Base-by-base conservation (phyloP, 1,140 invertebrate genomes). In the Parapsyche elsis region DNA sequence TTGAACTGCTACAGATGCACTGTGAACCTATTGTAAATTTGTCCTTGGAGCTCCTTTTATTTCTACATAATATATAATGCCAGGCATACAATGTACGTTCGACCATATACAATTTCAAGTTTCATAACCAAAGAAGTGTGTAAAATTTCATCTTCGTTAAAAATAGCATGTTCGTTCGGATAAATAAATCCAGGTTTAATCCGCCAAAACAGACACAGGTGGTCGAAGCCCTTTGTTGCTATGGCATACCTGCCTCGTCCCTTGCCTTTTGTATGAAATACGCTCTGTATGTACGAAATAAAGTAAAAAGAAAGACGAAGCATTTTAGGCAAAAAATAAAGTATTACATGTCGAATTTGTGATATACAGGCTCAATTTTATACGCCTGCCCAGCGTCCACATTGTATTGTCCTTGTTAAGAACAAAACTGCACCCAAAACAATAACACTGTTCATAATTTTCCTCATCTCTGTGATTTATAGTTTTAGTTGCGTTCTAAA, bases 171-270 rank as follows among this genome's bases (percentile, higher is more conserved):
- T 21, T 1, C 21, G 1, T 59, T 5, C 1, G 53, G 53, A 16
- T 59, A n/a, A 10, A 16, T 59, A n/a, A 21, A 59, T 59, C 53
- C 53, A 53, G 49, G 12, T 12, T 46, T 38, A 45, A n/a, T 46
- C 44, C 19, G 38, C 71, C 71, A 57, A 57, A 38, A 46, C 24
- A 59, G 24, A 38, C 75, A 77, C 75, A 77, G 75, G 75, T 77
- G 75, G 75, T 44, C 57, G 57, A 16, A 21, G 4, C 26, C 49
- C 23, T 57, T 75, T 38, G 67, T 16, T 14, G 19, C n/a, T 44
- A 30, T n/a, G 24, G 44, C 57, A 64, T 61, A 64, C 59, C 75
- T 64, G 75, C 71, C n/a, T 7, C 23, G 23, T 53, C 44, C 71
- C 24, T 57, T 23, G 9, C 75, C 24, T 77, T 64, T 45, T 77